Conservation (phyloP, 2,797 vertebrate species). For the Anguilla megastoma region DNA sequence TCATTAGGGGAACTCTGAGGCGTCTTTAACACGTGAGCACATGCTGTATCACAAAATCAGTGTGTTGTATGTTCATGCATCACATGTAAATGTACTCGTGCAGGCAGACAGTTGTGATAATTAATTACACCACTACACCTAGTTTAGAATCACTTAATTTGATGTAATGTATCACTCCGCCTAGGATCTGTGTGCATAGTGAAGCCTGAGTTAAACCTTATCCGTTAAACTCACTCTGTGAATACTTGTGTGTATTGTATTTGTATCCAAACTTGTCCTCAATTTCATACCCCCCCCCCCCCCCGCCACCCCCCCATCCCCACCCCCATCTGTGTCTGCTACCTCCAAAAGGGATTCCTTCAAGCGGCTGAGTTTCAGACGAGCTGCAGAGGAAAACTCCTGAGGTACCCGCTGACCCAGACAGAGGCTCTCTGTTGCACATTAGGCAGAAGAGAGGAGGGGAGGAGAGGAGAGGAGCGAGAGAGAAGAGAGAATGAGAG, state of each 20-base stretch:
- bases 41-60: neutral
- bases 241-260: neutral
- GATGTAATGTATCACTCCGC: neutral
- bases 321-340: neutral
- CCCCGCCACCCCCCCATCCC: neutral
- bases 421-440: slow-evolving; percentile 31
- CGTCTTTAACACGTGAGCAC: neutral
- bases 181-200: neutral
- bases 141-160: neutral
- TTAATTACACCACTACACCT: neutral
- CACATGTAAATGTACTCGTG: neutral
- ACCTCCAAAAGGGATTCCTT: slow-evolving; percentile 71
- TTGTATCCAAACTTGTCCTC: neutral
- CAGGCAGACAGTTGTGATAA: neutral
- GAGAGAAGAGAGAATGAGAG: neutral
- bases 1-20: neutral
- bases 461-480: slow-evolving; percentile 15
- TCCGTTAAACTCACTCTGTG: neutral
- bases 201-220: neutral
- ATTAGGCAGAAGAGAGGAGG: slow-evolving; percentile 39
- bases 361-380: slow-evolving; percentile 77
- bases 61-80: too few relatives aligned
- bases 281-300: slow-evolving; percentile 26
- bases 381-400: slow-evolving; percentile 72
- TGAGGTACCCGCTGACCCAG: slow-evolving; percentile 56